phyloP scores from a whole-genome alignment of 2,888 invertebrate species.

The Apamea crenata region DNA sequence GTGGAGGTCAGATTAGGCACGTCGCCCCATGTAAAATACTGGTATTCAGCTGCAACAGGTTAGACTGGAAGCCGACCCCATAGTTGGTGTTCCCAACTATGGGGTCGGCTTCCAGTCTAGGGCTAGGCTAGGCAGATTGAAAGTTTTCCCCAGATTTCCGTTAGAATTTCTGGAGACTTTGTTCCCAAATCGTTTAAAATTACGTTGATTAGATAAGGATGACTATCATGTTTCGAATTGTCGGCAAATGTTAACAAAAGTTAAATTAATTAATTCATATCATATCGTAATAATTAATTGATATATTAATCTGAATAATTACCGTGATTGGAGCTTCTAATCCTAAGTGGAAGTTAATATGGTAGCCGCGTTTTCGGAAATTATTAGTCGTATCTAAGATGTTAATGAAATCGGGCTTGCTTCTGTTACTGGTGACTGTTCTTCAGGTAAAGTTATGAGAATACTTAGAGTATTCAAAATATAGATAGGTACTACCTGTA shows the following conservation, averaged over 20 bases:
- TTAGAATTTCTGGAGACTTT: background rate
- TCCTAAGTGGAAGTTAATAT: slow-evolving; percentile 40
- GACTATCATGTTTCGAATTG: slow-evolving; percentile 12
- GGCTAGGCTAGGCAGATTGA: background rate
- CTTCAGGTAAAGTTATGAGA: slow-evolving; percentile 73
- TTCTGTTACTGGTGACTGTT: slow-evolving; percentile 72
- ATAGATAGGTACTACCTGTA: background rate
- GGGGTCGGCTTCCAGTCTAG: too few relatives aligned
- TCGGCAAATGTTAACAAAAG: slow-evolving; percentile 45
- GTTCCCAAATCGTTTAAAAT: slow-evolving; percentile 15
- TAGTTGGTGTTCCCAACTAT: too few relatives aligned
- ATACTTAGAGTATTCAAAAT: background rate
- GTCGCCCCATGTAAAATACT: background rate
- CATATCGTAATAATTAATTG: slow-evolving; percentile 50
- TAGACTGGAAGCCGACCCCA: background rate
- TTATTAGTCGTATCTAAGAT: slow-evolving; percentile 72
- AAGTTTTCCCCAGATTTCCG: background rate
- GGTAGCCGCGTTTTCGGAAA: slow-evolving; percentile 25
- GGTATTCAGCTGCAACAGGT: background rate
- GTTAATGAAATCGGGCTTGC: slow-evolving; percentile 73
- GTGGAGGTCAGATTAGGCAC: background rate
- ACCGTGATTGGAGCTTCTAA: slow-evolving; percentile 47
- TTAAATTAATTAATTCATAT: slow-evolving; percentile 8
- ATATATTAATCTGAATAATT: slow-evolving; percentile 48
- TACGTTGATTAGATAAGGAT: slow-evolving; percentile 28